Conservation (phyloP, 2,797 vertebrate species). For the Echiichthys vipera region DNA sequence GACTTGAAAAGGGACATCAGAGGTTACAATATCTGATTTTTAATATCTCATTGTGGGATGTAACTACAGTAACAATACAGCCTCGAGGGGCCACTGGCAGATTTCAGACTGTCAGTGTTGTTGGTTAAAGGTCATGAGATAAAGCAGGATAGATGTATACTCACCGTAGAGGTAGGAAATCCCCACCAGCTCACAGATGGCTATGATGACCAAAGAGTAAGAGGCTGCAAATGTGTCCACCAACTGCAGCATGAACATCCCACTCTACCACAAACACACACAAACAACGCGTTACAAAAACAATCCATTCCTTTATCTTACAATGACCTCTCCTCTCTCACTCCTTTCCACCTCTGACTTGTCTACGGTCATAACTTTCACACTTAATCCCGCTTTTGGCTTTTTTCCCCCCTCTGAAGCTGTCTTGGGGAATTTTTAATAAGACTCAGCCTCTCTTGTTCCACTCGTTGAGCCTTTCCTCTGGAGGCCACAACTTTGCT, state of each 20-base stretch:
- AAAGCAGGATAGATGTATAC: constrained; percentile 43
- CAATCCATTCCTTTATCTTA: background rate
- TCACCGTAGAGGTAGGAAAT: constrained; percentile 97
- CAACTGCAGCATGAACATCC: constrained; percentile 98
- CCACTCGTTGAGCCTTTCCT: constrained; percentile 26
- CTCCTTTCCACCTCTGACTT: background rate
- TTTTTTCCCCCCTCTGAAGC: constrained; percentile 28
- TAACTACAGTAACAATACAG: background rate
- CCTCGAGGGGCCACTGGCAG: background rate
- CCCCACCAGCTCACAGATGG: constrained; percentile 96
- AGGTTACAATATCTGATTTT: background rate
- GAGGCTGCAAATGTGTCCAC: constrained; percentile 97
- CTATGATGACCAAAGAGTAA: constrained; percentile 97
- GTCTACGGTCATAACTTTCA: constrained; percentile 4
- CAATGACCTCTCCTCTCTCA: background rate
- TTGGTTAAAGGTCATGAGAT: background rate
- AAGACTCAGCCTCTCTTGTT: constrained; percentile 43
- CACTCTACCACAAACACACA: constrained; percentile 84
- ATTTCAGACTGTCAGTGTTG: background rate
- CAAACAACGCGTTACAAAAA: constrained; percentile 5
- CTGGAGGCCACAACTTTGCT: constrained; percentile 22
- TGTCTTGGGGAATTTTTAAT: constrained; percentile 44
- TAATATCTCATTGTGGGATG: background rate
- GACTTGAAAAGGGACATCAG: too few species aligned
- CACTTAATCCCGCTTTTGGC: constrained; percentile 10